Evolutionary conservation across 2,888 invertebrate genomes (phyloP), one percentile per base, ranked within the genome.

Genomic region (Tuta absoluta): DNA sequence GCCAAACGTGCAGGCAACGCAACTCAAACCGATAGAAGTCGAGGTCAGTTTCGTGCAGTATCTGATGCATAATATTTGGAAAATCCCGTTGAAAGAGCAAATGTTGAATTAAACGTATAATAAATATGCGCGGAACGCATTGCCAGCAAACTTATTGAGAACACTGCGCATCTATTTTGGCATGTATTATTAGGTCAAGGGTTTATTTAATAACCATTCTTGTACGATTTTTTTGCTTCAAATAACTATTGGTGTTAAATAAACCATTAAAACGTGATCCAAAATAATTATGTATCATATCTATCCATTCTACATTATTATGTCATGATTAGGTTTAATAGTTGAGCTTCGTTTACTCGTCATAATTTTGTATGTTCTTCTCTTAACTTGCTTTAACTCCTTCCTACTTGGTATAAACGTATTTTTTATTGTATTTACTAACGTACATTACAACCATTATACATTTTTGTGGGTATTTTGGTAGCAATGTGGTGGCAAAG

Each of bases 111-210:
- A 53, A 49, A 62, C 51, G 33, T 71, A 23, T 66, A 70, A 23
- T 66, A 70, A 70, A 73, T 73, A 69, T 68, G 73, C 69, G 78
- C 82, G 81, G 82, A 82, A 78, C 79, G 81, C 80, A 80, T 74
- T 85, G 82, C 80, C 81, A 82, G 81, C 78, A 77, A 78, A 73
- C 73, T 75, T 82, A 85, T 84, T 78, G 84, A 79, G 89, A 86
- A 82, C 87, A 84, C 80, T 84, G 84, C 80, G 84, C 79, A 81
- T 88, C 89, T 90, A 90, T 91, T 90, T 90, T 87, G 79, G 84
- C 78, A 75, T 80, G 77, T 80, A 84, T 85, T 87, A 89, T 86
- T 83, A 80, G 90, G 91, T 88, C 91, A 91, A 89, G 90, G 90
- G 84, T 86, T 80, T 72, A 74, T 81, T 82, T 76, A 76, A 77